Evolutionary conservation across 2,797 vertebrate genomes (phyloP).

Genomic region (Rallus crepitans): DNA sequence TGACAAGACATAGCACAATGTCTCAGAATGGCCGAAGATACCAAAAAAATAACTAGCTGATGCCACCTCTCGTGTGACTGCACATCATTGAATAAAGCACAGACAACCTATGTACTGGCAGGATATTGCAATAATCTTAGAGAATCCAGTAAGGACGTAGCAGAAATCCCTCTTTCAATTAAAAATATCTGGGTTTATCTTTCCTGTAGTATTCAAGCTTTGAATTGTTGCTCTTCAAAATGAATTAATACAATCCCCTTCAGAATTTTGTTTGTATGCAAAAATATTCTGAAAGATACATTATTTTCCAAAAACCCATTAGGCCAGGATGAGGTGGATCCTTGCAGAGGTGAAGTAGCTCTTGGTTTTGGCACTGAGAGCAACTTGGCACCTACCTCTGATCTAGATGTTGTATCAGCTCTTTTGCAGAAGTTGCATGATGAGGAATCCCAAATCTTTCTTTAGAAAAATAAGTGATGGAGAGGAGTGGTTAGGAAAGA

Average conservation of each 20-base stretch:
- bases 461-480: not conserved
- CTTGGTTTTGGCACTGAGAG: not conserved
- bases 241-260: not conserved
- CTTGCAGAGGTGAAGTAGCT: not conserved
- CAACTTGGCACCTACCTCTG: not conserved
- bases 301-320: not conserved
- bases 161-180: not conserved
- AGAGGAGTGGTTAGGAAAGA: not conserved
- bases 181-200: not conserved
- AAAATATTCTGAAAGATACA: not conserved
- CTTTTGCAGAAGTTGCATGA: not conserved
- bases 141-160: not conserved
- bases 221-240: not conserved
- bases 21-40: not conserved
- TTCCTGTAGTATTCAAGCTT: not conserved
- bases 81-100: not conserved
- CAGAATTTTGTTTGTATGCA: not conserved
- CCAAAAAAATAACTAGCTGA: not conserved
- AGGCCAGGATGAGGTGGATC: not conserved
- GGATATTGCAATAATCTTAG: not conserved
- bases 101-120: not conserved
- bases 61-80: not conserved
- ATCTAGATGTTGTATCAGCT: not conserved
- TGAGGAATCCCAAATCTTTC: not conserved
- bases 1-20: not conserved